A percentile compares a stretch with the other conserved stretches of the same genome.
Evolutionary conservation across 1,140 invertebrate genomes (phyloP).

Genomic region (Achatina immaculata): DNA sequence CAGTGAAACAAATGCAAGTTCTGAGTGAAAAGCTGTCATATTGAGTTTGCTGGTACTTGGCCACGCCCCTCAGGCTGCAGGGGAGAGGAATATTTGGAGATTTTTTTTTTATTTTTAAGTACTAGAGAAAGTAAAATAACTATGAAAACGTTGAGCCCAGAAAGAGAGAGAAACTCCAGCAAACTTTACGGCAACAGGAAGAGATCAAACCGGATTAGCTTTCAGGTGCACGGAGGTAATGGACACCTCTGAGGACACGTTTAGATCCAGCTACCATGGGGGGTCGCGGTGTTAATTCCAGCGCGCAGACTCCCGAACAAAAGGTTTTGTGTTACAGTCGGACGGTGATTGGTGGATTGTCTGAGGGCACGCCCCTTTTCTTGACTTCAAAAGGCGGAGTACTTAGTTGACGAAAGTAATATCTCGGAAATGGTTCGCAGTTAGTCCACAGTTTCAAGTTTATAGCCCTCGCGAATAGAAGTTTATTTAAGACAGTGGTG

Average conservation of each 20-base stretch:
- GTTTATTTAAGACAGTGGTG: no score
- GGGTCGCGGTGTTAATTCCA: neutral
- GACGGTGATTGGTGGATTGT: neutral
- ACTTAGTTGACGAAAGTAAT: neutral
- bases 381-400: neutral
- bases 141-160: no score
- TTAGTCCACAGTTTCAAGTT: no score
- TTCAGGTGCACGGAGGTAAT: neutral
- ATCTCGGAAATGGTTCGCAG: no score
- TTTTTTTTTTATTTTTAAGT: no score
- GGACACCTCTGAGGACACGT: neutral
- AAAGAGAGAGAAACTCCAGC: neutral
- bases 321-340: neutral
- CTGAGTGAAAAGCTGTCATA: no score
- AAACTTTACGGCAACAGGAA: neutral
- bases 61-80: no score
- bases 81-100: no score
- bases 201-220: neutral
- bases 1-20: no score
- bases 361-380: neutral
- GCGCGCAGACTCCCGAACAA: neutral
- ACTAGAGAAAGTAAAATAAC: no score
- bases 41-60: no score
- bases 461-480: no score
- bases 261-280: neutral